Evolutionary conservation across 2,888 invertebrate species (phyloP).

Genomic region (Drosophila merina): DNA sequence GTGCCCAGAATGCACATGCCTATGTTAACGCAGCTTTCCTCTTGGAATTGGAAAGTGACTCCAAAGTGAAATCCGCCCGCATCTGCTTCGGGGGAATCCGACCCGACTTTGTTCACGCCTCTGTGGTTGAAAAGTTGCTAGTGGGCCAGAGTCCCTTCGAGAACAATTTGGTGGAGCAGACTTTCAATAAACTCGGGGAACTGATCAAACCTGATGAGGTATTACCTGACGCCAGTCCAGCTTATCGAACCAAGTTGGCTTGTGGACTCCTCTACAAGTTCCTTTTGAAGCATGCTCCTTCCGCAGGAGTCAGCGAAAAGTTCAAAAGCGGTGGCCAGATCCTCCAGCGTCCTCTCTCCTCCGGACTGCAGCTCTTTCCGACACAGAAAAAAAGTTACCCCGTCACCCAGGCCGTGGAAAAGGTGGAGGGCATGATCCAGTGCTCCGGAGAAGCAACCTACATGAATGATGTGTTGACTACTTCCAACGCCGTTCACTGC

Average conservation of each 20-base stretch:
- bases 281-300: constrained; percentile 86
- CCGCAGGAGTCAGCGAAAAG: constrained; percentile 73
- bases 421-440: constrained; percentile 89
- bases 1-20: constrained; percentile 91
- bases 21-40: constrained; percentile 91
- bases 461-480: constrained; percentile 89
- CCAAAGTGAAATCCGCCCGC: constrained; percentile 83
- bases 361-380: constrained; percentile 88
- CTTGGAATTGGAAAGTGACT: constrained; percentile 85
- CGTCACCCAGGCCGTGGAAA: constrained; percentile 89
- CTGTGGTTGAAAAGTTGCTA: constrained; percentile 85
- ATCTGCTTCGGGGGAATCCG: constrained; percentile 89
- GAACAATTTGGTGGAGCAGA: constrained; percentile 80
- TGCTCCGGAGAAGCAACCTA: constrained; percentile 91
- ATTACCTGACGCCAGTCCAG: constrained; percentile 88
- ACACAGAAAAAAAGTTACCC: constrained; percentile 89
- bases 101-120: constrained; percentile 86
- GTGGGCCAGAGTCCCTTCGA: constrained; percentile 84
- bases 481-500: constrained; percentile 85
- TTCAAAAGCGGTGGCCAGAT: constrained; percentile 81
- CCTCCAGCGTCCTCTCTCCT: constrained; percentile 87
- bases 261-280: constrained; percentile 91
- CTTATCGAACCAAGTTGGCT: constrained; percentile 89
- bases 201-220: constrained; percentile 88
- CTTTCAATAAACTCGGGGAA: constrained; percentile 85